These are phyloP conservation scores for Lepidotrigona ventralis DNA, from an alignment of 1,140 invertebrate species.

Conservation along the genomic window DNA sequence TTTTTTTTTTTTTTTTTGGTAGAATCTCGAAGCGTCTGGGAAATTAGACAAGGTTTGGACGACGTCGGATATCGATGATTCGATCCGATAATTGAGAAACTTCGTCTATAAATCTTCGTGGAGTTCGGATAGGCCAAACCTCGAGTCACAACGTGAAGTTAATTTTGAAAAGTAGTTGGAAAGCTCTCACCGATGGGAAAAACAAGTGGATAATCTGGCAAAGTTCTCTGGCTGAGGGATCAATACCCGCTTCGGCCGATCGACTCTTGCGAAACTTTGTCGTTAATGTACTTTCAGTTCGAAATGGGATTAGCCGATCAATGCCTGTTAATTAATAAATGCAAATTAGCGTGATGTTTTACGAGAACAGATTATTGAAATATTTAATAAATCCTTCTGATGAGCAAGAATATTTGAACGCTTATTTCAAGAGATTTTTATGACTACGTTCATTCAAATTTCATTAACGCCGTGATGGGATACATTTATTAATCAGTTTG, in stretches of 20 bases:
- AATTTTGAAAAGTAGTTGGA: constrained; percentile 7
- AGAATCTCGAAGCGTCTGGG: neutral
- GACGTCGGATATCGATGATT: neutral
- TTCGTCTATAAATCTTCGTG: constrained; percentile 1
- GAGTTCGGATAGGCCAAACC: neutral
- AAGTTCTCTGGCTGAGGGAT: neutral
- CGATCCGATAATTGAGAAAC: neutral
- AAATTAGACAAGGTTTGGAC: neutral
- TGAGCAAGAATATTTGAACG: neutral
- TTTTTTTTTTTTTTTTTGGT: no score
- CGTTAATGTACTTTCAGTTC: neutral
- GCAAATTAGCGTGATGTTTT: neutral
- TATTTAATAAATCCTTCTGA: neutral
- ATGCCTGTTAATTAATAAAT: neutral
- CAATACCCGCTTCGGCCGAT: neutral
- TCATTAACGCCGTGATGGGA: no score
- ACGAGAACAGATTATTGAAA: neutral
- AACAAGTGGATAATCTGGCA: no score
- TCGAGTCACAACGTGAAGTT: neutral
- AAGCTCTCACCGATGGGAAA: neutral
- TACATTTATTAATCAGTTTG: no score
- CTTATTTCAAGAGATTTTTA: neutral
- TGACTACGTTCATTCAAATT: neutral
- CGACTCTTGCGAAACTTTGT: neutral
- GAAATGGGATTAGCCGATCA: neutral